phyloP scores from a whole-genome alignment of 2,888 invertebrate species.

The Lasioglossum zephyrum region DNA sequence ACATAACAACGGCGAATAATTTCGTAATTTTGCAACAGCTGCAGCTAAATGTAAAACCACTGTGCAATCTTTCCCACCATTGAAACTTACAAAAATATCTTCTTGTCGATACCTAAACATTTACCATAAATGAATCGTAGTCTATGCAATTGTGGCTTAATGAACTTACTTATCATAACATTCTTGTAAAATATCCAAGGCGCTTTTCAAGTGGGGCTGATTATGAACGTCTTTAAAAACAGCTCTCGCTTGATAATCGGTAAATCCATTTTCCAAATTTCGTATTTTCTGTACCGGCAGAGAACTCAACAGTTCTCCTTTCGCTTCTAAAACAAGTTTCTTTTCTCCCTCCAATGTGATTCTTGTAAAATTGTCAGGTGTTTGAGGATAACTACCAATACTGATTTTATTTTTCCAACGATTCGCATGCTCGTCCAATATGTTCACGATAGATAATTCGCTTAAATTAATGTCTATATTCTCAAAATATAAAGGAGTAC shows the following conservation, averaged over 20 bases:
- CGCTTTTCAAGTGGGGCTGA: slow-evolving; percentile 71
- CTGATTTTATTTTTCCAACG: slow-evolving; percentile 70
- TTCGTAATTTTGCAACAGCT: slow-evolving; percentile 84
- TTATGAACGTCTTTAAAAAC: slow-evolving; percentile 69
- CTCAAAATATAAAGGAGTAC: slow-evolving; percentile 56
- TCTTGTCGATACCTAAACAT: slow-evolving; percentile 88
- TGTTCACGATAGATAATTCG: slow-evolving; percentile 72
- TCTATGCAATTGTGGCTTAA: not conserved
- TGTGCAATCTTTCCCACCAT: slow-evolving; percentile 99
- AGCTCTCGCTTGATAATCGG: slow-evolving; percentile 67
- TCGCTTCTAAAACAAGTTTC: slow-evolving; percentile 65
- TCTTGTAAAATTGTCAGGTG: slow-evolving; percentile 57
- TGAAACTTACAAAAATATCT: slow-evolving; percentile 96
- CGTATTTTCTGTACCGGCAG: slow-evolving; percentile 60
- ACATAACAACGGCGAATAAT: slow-evolving; percentile 86
- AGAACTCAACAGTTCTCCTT: slow-evolving; percentile 61
- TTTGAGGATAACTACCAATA: slow-evolving; percentile 79
- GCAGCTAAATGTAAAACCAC: slow-evolving; percentile 91
- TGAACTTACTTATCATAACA: slow-evolving; percentile 78
- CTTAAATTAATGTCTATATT: slow-evolving; percentile 70
- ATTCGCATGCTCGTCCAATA: slow-evolving; percentile 68
- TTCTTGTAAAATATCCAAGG: slow-evolving; percentile 76
- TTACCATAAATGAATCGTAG: not conserved
- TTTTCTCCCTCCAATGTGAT: slow-evolving; percentile 74
- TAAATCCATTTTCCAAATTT: slow-evolving; percentile 66